These are phyloP conservation scores for Acanthosepion pharaonis DNA, from an alignment of 2,888 invertebrate genomes.

Conservation along the genomic window DNA sequence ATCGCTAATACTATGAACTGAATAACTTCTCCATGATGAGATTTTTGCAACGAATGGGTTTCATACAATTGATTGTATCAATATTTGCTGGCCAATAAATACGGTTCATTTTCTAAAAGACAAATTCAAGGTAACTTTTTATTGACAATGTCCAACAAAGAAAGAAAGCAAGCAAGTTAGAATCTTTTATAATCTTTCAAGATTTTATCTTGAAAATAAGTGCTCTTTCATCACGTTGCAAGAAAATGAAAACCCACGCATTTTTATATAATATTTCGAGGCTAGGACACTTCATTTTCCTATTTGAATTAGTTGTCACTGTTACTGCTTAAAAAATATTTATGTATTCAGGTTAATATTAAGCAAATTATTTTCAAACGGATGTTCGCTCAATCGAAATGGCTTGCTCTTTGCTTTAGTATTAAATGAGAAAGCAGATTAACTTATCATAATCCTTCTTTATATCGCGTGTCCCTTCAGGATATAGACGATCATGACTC, in stretches of 20 bases:
- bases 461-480: too few species aligned
- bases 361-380: too few species aligned
- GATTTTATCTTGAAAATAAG: background rate
- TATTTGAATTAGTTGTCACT: background rate
- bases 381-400: too few species aligned
- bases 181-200: background rate
- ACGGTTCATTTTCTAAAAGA: background rate
- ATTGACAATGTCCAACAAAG: background rate
- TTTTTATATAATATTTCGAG: background rate
- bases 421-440: too few species aligned
- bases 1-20: background rate
- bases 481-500: too few species aligned
- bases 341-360: background rate
- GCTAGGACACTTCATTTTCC: background rate
- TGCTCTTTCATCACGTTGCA: background rate
- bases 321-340: background rate
- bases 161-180: background rate
- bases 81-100: background rate
- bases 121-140: background rate
- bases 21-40: background rate
- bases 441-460: too few species aligned
- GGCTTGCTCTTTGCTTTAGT: too few species aligned
- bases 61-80: background rate
- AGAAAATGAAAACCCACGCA: background rate
- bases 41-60: background rate